Percentiles rank a stretch among this genome's conserved stretches.
Evolutionary conservation across 2,797 vertebrate species (phyloP).

Genomic region (Xiphophorus birchmanni): DNA sequence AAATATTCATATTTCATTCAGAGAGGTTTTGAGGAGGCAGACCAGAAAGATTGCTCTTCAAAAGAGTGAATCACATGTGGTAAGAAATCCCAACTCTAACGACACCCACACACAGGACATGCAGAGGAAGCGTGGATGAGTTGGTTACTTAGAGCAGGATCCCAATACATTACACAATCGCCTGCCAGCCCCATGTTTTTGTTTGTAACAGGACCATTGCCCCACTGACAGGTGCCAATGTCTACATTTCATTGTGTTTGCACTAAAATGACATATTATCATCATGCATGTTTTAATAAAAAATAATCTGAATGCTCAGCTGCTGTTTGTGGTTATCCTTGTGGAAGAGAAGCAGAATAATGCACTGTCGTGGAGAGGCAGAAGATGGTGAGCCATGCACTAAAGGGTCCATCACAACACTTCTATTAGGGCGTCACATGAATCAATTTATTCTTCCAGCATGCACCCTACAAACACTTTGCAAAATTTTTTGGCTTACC

Average conservation of each 20-base stretch:
- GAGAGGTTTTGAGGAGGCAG: conserved; percentile 14
- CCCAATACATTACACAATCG: conserved; percentile 30
- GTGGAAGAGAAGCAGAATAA: conserved; percentile 59
- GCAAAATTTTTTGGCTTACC: conserved; percentile 14
- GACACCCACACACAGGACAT: conserved; percentile 8
- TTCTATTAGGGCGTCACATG: conserved; percentile 2
- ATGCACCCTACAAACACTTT: conserved; percentile 29
- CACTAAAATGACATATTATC: conserved; percentile 4
- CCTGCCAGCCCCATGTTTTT: conserved; percentile 1
- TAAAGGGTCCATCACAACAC: conserved; percentile 29
- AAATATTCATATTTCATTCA: conserved; percentile 17
- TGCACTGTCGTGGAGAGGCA: conserved; percentile 39
- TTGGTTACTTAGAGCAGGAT: conserved; percentile 31
- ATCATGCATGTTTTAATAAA: conserved; percentile 22
- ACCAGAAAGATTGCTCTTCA: conserved; percentile 7
- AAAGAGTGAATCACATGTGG: conserved; percentile 3
- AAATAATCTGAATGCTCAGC: conserved; percentile 23
- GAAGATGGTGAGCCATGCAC: conserved; percentile 56
- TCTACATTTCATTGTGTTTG: conserved; percentile 1
- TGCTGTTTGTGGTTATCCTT: conserved; percentile 27
- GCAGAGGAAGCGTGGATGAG: conserved; percentile 21
- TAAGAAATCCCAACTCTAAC: not conserved
- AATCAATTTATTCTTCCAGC: conserved; percentile 14
- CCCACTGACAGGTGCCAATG: not conserved
- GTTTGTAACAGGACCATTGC: conserved; percentile 7